Evolutionary conservation across 2,797 vertebrate species (phyloP), one percentile per base, ranked within the genome.

Genomic region (Sarcophilus harrisii): DNA sequence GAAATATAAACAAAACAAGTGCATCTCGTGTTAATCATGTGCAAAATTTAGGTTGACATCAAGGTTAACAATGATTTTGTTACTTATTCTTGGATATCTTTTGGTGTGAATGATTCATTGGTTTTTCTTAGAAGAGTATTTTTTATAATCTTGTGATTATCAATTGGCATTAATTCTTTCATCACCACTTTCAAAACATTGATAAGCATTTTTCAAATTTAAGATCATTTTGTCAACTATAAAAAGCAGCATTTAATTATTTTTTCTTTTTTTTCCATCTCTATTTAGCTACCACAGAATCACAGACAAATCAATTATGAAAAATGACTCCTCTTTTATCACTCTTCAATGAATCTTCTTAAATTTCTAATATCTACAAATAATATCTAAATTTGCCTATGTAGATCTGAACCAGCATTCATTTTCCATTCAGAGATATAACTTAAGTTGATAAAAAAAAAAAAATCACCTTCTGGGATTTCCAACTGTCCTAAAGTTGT

Each of bases 221-320:
- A 92, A 96, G 90, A 93, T 73, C 54, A 89, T 95, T 91, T 94
- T 94, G 89, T 95, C 93, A 95, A 91, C 66, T 92, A 96, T 24
- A 87, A 49, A 81, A 81, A 81, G 91, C n/a, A 93, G 92, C n/a
- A 81, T 62, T 96, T 95, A 96, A 95, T 97, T 96, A 95, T 93
- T 18, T 91, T 94, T 96, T 60, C 11, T 21, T 13, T 91, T 55
- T 62, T 95, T 93, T 95, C 89, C 21, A 45, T 49, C 93, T 81
- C 27, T 95, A 94, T 66, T 60, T n/a, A 91, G 54, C 93, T 91
- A 95, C 96, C 62, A 90, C 32, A 93, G 94, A 97, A 95, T 24
- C 73, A 49, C 38, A 95, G 91, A 38, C n/a, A 12, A 73, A 60
- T 8, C 16, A n/a, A 13, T 92, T 89, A 32, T 92, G 93, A 95